Evolutionary conservation across 2,888 invertebrate genomes (phyloP), one percentile per base, ranked within the genome.

Genomic region (Monopis laevigella): DNA sequence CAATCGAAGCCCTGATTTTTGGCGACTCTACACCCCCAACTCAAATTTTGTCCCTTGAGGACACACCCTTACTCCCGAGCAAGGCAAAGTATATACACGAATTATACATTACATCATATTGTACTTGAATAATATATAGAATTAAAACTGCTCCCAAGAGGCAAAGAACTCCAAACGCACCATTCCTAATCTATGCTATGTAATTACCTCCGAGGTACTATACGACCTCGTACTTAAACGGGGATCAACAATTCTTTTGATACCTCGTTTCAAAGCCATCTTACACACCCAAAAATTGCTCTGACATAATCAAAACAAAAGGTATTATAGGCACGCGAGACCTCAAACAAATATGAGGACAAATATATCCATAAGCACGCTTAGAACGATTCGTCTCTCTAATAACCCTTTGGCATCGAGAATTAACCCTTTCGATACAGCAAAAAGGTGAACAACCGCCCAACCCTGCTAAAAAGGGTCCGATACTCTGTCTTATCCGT

Each of bases 371-470:
- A 59, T 64, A 62, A 62, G 61, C 59, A 53, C 49, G 53, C 49
- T 52, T 61, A 41, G 40, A 34, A 32, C 30, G 42, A 41, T 58
- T 60, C 56, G 66, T 59, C 59, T 58, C 58, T 54, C 51, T 58
- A 55, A 56, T 58, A 65, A 67, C 74, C 77, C 74, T 71, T 65
- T 63, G 56, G 59, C 52, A 55, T 55, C 66, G 41, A 40, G 69
- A 72, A 71, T 74, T 75, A 74, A 75, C 77, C 77, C 75, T 75
- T 73, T 72, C 65, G 65, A 64, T 67, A 61, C 54, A 66, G 34
- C 40, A 42, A 45, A 43, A 40, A 77, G 77, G 77, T 77, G 78
- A 78, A 78, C 74, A 75, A 77, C 75, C 78, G 42, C 17, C 28
- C 35, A 18, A 40, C 30, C 41, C 71, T 59, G 61, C 58, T 65